phyloP scores from a whole-genome alignment of 2,113 vertebrate genomes.

The Lontra canadensis region DNA sequence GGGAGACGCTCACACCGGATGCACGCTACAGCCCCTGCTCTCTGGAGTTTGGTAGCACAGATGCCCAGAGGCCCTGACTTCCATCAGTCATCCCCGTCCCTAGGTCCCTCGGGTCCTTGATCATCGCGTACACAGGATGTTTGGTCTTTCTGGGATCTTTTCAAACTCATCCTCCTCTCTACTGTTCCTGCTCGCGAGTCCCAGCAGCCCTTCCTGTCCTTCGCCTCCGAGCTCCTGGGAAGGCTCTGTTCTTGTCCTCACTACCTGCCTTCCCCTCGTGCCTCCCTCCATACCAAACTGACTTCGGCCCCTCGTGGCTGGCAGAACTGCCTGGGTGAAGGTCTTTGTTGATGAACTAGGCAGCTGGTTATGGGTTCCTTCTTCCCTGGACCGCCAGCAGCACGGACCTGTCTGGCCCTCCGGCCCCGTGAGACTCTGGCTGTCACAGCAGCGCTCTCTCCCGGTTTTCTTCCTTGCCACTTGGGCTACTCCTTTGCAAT shows the following conservation, averaged over 20 bases:
- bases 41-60: neutral
- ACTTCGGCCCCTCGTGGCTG: neutral
- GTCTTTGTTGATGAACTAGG: neutral
- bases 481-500: neutral
- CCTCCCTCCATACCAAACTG: neutral
- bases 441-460: neutral
- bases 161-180: neutral
- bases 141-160: neutral
- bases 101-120: neutral
- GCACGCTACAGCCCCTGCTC: neutral
- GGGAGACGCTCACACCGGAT: neutral
- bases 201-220: neutral
- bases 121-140: neutral
- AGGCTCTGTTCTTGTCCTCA: neutral
- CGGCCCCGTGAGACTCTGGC: neutral
- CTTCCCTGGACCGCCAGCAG: neutral
- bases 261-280: neutral
- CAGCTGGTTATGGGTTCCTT: neutral
- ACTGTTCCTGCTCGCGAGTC: neutral
- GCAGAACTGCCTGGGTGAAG: neutral
- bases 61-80: neutral
- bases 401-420: neutral
- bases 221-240: neutral
- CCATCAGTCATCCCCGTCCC: neutral
- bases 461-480: neutral